Evolutionary conservation across 1,140 invertebrate species (phyloP).

Genomic region (Aphidius gifuensis): DNA sequence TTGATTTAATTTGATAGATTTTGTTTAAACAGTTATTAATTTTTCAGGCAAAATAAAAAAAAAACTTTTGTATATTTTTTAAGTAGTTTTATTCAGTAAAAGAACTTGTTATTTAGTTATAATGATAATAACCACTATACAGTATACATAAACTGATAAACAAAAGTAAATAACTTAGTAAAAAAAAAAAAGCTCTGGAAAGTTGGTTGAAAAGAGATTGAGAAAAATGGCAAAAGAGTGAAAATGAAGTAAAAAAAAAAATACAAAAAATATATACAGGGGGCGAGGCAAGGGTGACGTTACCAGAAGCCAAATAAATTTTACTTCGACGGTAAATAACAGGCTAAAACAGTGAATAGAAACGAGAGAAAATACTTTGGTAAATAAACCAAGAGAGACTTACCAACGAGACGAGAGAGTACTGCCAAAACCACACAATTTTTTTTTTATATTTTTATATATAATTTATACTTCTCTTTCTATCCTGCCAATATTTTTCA

Average conservation of each 20-base stretch:
- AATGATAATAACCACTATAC: too few relatives aligned
- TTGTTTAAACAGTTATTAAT: too few relatives aligned
- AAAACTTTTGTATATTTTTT: too few relatives aligned
- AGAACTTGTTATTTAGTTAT: too few relatives aligned
- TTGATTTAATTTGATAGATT: too few relatives aligned
- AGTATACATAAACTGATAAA: too few relatives aligned
- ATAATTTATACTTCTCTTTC: constrained; percentile 10
- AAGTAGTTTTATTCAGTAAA: too few relatives aligned
- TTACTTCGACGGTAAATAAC: constrained; percentile 31
- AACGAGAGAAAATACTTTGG: constrained; percentile 17
- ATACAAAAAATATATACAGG: neutral
- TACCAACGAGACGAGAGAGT: constrained; percentile 9
- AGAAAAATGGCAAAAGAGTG: neutral
- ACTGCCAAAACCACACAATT: constrained; percentile 17
- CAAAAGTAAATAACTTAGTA: too few relatives aligned
- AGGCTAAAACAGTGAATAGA: constrained; percentile 29
- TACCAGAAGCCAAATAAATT: constrained; percentile 31
- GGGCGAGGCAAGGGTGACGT: constrained; percentile 22
- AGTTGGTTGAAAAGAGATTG: neutral
- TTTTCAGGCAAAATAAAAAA: too few relatives aligned
- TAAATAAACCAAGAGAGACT: constrained; percentile 23
- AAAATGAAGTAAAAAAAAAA: constrained; percentile 6
- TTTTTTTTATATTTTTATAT: constrained; percentile 6
- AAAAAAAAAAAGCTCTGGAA: too few relatives aligned
- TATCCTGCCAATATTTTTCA: constrained; percentile 21